phyloP scores from a whole-genome alignment of 2,113 vertebrate genomes.

The Ammodytes marinus region DNA sequence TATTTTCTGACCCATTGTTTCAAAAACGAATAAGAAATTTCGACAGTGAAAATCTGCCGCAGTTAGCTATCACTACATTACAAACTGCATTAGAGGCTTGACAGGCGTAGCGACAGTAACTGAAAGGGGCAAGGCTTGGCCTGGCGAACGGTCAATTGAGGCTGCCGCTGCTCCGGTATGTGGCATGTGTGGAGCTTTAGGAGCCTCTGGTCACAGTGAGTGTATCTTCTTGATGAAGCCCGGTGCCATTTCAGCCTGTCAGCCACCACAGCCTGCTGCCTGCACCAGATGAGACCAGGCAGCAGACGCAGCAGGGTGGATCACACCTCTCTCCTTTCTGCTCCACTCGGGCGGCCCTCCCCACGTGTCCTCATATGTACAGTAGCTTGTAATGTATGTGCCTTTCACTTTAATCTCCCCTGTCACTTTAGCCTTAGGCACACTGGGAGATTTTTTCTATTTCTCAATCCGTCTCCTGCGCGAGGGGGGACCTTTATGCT shows the following conservation, averaged over 20 bases:
- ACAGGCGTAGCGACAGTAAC: conserved; percentile 18
- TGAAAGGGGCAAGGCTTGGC: background rate
- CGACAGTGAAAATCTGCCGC: background rate
- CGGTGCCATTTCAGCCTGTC: conserved; percentile 65
- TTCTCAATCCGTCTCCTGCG: conserved; percentile 51
- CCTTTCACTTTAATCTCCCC: conserved; percentile 68
- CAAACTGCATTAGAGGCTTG: background rate
- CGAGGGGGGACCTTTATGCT: conserved; percentile 37
- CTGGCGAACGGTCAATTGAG: background rate
- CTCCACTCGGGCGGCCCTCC: conserved; percentile 35
- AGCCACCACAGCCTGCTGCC: conserved; percentile 57
- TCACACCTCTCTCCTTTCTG: conserved; percentile 66
- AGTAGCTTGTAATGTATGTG: conserved; percentile 68
- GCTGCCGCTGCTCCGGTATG: conserved; percentile 28
- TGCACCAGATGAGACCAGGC: conserved; percentile 77
- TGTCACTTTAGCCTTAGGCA: conserved; percentile 65
- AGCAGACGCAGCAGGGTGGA: conserved; percentile 57
- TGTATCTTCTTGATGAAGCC: conserved; percentile 52
- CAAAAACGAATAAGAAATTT: background rate
- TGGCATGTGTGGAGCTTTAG: conserved; percentile 21
- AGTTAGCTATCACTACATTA: too few species aligned
- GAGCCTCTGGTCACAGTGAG: conserved; percentile 61
- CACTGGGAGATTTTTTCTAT: conserved; percentile 55
- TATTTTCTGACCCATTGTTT: background rate
- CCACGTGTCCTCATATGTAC: conserved; percentile 60